phyloP scores from a whole-genome alignment of 2,113 vertebrate genomes.

The Catharus minimus region DNA sequence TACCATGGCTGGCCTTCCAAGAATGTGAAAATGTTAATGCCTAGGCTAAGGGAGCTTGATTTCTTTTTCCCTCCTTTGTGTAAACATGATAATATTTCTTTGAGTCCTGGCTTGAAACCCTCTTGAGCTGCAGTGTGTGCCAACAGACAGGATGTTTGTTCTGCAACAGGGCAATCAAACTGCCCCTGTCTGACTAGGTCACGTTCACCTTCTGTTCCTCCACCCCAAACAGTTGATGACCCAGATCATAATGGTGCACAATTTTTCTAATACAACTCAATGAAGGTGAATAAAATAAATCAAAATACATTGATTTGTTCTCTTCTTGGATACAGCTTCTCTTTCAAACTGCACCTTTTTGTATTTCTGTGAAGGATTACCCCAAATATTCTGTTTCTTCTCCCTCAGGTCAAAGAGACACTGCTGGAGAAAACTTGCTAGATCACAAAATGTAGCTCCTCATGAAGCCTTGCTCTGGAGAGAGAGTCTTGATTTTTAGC shows the following conservation, averaged over 20 bases:
- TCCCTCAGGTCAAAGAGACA: neutral
- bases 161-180: neutral
- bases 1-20: neutral
- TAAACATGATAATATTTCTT: neutral
- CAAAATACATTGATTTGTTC: neutral
- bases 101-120: neutral
- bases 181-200: neutral
- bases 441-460: rapidly evolving
- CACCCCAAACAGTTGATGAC: neutral
- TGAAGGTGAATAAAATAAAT: neutral
- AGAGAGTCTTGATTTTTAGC: neutral
- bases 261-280: neutral
- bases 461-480: neutral
- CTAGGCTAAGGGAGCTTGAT: neutral
- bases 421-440: neutral
- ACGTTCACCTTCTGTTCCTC: neutral
- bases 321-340: neutral
- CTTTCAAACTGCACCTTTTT: neutral
- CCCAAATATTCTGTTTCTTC: neutral
- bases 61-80: neutral
- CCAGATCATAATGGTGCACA: neutral
- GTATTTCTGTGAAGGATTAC: neutral
- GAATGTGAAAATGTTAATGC: neutral
- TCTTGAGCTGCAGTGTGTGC: neutral
- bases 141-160: neutral